These are phyloP conservation scores for Channa argus DNA, from an alignment of 2,113 vertebrate species.

Conservation along the genomic window DNA sequence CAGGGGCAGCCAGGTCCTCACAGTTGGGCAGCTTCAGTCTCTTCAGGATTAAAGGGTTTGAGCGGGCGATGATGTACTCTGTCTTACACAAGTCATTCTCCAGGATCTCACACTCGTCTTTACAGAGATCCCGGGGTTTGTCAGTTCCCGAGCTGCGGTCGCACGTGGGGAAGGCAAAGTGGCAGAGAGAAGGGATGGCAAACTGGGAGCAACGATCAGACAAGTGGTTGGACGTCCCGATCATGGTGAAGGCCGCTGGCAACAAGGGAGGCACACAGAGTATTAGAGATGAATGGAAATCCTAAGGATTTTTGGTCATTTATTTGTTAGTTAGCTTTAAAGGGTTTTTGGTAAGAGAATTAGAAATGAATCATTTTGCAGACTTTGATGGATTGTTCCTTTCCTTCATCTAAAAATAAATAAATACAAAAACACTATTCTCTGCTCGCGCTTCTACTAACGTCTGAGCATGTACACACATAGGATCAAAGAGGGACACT, in stretches of 20 bases:
- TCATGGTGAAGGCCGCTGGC: constrained; percentile 99
- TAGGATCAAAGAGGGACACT: constrained; percentile 28
- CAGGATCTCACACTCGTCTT: constrained; percentile 97
- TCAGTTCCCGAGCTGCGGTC: constrained; percentile 89
- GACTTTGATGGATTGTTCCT: background rate
- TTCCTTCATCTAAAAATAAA: background rate
- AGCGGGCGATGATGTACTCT: constrained; percentile 98
- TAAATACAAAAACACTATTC: too few species aligned
- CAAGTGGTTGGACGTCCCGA: constrained; percentile 96
- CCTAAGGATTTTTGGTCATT: too few species aligned
- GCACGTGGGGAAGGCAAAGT: constrained; percentile 97
- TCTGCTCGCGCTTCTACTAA: background rate
- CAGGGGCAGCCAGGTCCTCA: constrained; percentile 91
- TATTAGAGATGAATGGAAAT: background rate
- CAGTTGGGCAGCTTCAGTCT: constrained; percentile 97
- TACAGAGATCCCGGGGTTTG: constrained; percentile 95
- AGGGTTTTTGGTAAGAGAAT: too few species aligned
- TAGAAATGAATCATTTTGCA: background rate
- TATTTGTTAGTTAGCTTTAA: too few species aligned
- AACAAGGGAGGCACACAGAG: constrained; percentile 9
- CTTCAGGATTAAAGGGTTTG: constrained; percentile 96
- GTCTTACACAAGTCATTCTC: constrained; percentile 98
- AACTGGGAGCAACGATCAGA: constrained; percentile 98
- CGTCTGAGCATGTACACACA: background rate
- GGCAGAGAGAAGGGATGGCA: constrained; percentile 96